Base-by-base conservation (phyloP, 2,888 invertebrate genomes). In the Gnatocerus cornutus region DNA sequence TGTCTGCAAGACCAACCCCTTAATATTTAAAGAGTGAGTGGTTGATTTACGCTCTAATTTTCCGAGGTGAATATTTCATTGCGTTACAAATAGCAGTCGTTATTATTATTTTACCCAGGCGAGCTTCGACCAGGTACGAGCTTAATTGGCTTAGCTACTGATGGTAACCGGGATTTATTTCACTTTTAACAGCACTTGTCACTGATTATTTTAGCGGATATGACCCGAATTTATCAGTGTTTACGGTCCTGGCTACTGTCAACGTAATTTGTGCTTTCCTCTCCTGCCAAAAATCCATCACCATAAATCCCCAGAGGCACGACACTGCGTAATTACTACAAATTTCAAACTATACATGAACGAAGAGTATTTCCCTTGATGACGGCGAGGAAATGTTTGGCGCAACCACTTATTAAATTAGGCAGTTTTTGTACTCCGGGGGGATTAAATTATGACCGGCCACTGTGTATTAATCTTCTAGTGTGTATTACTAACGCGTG, bases 131-230 rank as follows among this genome's bases (percentile, higher is more conserved):
- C 77, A 76, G 77, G 78, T 78, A 78, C 77, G 76, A 68, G 77
- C 78, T 79, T 82, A 82, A 82, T 82, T 82, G 81, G 81, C 78
- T 78, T 76, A 79, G 80, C 79, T 78, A 76, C 77, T 78, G 77
- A 77, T 79, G 74, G 76, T 79, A 81, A 81, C 78, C 73, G 71
- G 78, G 78, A 81, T 81, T 82, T 81, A 81, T 81, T 77, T 74
- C 77, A 77, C 77, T 79, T 79, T 80, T 80, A 81, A 79, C 78
- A 76, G 76, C 79, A 77, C 77, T 79, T 79, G 80, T 80, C 80
- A 77, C 77, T 77, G 80, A 80, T 81, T 80, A 81, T 80, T 79
- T 80, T 77, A 73, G 72, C 75, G 75, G 76, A 77, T 78, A 77
- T 73, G 72, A 74, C 74, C 63, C 58, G 63, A 71, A 79, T 80